phyloP scores from a whole-genome alignment of 2,797 vertebrate genomes.

The Oryzias dopingdopingensis region DNA sequence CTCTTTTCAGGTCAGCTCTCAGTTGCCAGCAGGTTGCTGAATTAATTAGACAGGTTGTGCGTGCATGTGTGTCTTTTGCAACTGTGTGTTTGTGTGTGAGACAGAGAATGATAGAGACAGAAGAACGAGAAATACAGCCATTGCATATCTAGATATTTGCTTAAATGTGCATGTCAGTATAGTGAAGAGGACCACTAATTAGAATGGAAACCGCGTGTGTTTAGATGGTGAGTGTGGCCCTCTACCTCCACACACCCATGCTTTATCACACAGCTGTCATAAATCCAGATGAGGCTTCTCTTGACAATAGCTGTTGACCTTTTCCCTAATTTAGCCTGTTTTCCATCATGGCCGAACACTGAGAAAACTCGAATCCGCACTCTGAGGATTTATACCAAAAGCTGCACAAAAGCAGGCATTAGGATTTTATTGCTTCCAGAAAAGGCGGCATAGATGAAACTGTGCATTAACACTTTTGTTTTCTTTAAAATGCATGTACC shows the following conservation, averaged over 20 bases:
- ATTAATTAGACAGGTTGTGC: conserved; percentile 58
- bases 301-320: conserved; percentile 66
- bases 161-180: neutral
- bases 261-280: conserved; percentile 46
- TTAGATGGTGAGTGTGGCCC: conserved; percentile 24
- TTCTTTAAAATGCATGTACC: too few relatives aligned
- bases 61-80: conserved; percentile 10
- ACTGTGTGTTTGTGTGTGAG: conserved; percentile 6
- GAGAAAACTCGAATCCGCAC: conserved; percentile 4
- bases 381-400: conserved; percentile 8
- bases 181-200: conserved; percentile 41
- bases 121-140: neutral
- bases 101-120: neutral
- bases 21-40: conserved; percentile 52
- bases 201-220: conserved; percentile 19
- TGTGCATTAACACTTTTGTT: too few relatives aligned
- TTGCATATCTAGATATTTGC: neutral
- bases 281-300: conserved; percentile 65
- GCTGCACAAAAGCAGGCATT: conserved; percentile 12
- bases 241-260: conserved; percentile 21
- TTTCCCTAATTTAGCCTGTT: conserved; percentile 58
- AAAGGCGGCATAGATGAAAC: too few relatives aligned
- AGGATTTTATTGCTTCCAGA: too few relatives aligned
- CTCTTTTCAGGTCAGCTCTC: conserved; percentile 53
- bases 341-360: conserved; percentile 43